A percentile compares a stretch with the other conserved stretches of the same genome.
Conservation (phyloP, 2,888 invertebrate species). For the Sarcophaga caerulescens region DNA sequence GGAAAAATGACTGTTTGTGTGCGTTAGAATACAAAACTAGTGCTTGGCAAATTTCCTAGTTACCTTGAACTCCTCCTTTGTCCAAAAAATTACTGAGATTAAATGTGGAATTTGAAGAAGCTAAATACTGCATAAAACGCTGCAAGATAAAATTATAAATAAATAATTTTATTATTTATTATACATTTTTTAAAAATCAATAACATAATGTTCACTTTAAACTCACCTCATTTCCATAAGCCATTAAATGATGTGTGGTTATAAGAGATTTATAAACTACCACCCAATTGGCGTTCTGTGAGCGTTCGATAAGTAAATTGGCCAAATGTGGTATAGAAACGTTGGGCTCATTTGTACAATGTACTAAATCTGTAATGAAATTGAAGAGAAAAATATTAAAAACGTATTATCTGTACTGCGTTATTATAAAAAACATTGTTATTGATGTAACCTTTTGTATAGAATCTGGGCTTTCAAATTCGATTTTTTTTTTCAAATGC, state of each 20-base stretch:
- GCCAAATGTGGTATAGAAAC: conserved; percentile 99
- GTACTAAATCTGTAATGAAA: conserved; percentile 94
- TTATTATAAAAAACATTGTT: not conserved
- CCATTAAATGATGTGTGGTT: conserved; percentile 99
- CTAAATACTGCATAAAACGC: conserved; percentile 99
- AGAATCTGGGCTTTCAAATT: not conserved
- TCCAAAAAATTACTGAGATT: conserved; percentile 98
- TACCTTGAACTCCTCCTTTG: conserved; percentile 98
- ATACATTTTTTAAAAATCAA: not conserved
- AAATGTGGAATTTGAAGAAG: conserved; percentile 99
- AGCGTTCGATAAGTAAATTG: conserved; percentile 97
- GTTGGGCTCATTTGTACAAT: conserved; percentile 99
- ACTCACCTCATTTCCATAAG: conserved; percentile 99
- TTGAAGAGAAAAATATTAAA: not conserved
- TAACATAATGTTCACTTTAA: not conserved
- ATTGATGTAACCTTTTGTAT: not conserved
- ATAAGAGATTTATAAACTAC: conserved; percentile 99
- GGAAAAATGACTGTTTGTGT: conserved; percentile 24
- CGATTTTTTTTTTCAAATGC: not conserved
- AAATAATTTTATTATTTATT: not conserved
- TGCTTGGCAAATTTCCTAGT: conserved; percentile 1
- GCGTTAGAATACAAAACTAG: not conserved
- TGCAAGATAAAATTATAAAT: conserved; percentile 83
- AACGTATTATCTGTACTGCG: not conserved
- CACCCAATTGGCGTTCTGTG: conserved; percentile 99